These are phyloP conservation scores for Penaeus indicus DNA, from an alignment of 1,140 invertebrate species.

Conservation along the genomic window DNA sequence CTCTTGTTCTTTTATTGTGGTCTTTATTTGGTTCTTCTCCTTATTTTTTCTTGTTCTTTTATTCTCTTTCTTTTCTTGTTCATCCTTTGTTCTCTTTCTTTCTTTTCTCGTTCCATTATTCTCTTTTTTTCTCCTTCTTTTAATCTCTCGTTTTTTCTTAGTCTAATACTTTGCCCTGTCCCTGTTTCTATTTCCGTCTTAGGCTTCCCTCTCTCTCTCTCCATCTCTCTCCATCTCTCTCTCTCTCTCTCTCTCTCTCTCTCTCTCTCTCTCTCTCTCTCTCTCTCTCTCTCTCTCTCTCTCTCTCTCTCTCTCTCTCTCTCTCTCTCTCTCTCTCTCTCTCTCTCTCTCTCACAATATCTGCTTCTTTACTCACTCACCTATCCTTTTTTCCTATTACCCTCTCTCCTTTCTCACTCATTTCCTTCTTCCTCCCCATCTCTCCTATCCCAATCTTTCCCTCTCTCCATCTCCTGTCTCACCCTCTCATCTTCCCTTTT, in stretches of 20 bases:
- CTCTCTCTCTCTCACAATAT: conserved; percentile 1
- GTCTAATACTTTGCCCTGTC: too few relatives aligned
- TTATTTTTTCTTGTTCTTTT: background rate
- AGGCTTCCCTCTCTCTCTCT: background rate
- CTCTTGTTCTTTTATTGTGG: too few relatives aligned
- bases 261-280: too few relatives aligned
- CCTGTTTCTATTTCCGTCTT: background rate
- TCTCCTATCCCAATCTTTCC: background rate
- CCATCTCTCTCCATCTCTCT: background rate
- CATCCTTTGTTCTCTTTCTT: background rate
- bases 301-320: background rate
- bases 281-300: too few relatives aligned
- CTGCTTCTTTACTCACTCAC: too few relatives aligned
- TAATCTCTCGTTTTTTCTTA: background rate
- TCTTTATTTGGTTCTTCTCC: background rate
- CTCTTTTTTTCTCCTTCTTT: background rate
- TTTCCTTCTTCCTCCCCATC: too few relatives aligned
- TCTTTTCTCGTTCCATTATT: background rate
- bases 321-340: background rate
- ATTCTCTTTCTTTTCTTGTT: too few relatives aligned
- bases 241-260: background rate
- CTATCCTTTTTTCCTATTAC: too few relatives aligned
- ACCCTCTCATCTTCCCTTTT: background rate
- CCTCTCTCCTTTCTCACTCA: too few relatives aligned
- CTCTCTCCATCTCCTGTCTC: background rate